Percentiles rank a stretch among this genome's conserved stretches.
Conservation (phyloP, 2,888 invertebrate species). For the Synergus laeviventris region DNA sequence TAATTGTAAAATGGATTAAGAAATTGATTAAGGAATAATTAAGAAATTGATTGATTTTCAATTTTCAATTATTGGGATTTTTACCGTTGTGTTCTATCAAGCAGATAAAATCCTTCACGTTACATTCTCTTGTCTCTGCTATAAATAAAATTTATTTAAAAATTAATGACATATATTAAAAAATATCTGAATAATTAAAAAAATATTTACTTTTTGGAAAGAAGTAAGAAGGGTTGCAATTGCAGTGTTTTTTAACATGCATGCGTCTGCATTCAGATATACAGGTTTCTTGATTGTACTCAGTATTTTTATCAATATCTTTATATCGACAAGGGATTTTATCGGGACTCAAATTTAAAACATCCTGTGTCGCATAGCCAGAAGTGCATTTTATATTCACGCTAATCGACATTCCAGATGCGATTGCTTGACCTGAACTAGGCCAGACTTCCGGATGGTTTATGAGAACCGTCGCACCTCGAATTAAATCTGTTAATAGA, state of each 20-base stretch:
- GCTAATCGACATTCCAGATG: slow-evolving; percentile 25
- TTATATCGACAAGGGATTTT: slow-evolving; percentile 56
- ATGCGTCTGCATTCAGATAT: slow-evolving; percentile 59
- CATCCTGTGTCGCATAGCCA: slow-evolving; percentile 53
- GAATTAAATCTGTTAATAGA: neutral
- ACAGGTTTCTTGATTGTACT: slow-evolving; percentile 62
- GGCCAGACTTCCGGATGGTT: slow-evolving; percentile 11
- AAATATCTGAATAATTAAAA: neutral
- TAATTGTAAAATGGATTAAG: too few species aligned
- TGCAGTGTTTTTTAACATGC: slow-evolving; percentile 58
- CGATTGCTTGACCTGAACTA: neutral
- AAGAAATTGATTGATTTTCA: slow-evolving; percentile 29
- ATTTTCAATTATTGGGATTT: neutral
- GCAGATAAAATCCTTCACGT: slow-evolving; percentile 40
- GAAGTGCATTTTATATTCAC: slow-evolving; percentile 61
- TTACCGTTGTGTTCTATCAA: slow-evolving; percentile 26
- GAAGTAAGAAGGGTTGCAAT: slow-evolving; percentile 63
- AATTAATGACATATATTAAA: neutral
- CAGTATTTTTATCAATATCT: slow-evolving; percentile 40
- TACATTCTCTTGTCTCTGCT: neutral
- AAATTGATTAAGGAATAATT: too few species aligned
- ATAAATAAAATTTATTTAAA: slow-evolving; percentile 47
- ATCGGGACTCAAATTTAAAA: slow-evolving; percentile 50
- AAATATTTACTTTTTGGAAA: slow-evolving; percentile 29
- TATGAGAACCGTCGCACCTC: neutral